Evolutionary conservation across 2,797 vertebrate species (phyloP).

Genomic region (Capromys pilorides): DNA sequence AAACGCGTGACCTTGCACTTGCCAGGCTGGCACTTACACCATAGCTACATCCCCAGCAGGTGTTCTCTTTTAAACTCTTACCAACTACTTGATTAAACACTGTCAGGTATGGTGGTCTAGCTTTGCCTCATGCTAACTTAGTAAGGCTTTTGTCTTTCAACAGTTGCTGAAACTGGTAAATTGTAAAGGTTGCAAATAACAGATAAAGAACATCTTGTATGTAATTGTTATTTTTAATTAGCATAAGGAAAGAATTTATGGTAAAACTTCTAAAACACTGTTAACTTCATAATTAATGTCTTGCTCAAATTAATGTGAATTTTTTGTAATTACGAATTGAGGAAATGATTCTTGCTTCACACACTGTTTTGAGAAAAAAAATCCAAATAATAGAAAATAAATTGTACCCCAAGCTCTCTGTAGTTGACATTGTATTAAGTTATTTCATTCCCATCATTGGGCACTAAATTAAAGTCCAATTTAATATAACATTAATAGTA

Average conservation of each 20-base stretch:
- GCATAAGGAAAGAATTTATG: not conserved
- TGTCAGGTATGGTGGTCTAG: not conserved
- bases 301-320: not conserved
- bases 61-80: conserved; percentile 41
- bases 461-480: not conserved
- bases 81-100: conserved; percentile 39
- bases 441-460: not conserved
- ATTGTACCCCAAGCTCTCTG: not conserved
- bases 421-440: not conserved
- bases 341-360: conserved; percentile 2
- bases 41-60: too few species aligned
- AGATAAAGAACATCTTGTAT: conserved; percentile 74
- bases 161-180: conserved; percentile 79
- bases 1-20: too few species aligned
- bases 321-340: conserved; percentile 48
- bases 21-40: too few species aligned
- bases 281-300: conserved; percentile 62
- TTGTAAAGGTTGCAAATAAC: conserved; percentile 75
- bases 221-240: conserved; percentile 53
- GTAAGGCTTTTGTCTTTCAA: conserved; percentile 76
- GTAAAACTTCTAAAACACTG: not conserved
- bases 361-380: not conserved
- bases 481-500: not conserved
- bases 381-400: conserved; percentile 6
- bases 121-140: not conserved